A percentile compares a stretch with the other conserved stretches of the same genome.
Conservation (phyloP, 2,113 vertebrate species). For the Sphyrna mokarran region DNA sequence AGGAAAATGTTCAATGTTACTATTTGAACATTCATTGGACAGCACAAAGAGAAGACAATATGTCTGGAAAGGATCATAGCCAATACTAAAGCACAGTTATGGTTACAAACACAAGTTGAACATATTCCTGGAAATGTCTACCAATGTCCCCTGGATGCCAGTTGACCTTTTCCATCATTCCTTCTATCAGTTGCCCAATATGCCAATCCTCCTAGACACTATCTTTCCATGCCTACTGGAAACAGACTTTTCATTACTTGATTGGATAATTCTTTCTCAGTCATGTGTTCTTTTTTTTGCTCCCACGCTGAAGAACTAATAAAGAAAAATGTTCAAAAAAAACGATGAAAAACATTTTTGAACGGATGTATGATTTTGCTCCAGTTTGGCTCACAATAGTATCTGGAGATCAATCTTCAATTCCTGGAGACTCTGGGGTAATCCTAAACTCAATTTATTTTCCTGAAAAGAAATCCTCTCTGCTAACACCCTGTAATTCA, state of each 20-base stretch:
- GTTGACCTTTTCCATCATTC: not conserved
- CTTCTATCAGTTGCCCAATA: not conserved
- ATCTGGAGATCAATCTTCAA: not conserved
- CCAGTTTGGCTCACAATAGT: not conserved
- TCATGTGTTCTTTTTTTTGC: not conserved
- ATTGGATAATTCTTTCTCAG: not conserved
- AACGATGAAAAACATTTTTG: not conserved
- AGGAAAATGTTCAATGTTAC: not conserved
- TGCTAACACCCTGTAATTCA: not conserved
- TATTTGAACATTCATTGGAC: not conserved
- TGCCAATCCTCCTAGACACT: not conserved
- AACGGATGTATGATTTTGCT: not conserved
- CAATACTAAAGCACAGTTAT: not conserved
- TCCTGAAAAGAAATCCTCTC: not conserved
- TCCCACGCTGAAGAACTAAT: not conserved
- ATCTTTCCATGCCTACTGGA: not conserved
- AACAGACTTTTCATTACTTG: not conserved
- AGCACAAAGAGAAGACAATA: not conserved
- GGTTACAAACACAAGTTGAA: not conserved
- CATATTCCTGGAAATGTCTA: not conserved
- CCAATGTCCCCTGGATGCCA: not conserved
- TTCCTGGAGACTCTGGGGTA: not conserved
- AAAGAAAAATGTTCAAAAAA: not conserved
- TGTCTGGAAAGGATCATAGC: not conserved
- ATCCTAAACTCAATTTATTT: not conserved